Percentiles rank a stretch among this genome's conserved stretches.
phyloP scores from a whole-genome alignment of 1,140 invertebrate genomes.

The Pissodes strobi region DNA sequence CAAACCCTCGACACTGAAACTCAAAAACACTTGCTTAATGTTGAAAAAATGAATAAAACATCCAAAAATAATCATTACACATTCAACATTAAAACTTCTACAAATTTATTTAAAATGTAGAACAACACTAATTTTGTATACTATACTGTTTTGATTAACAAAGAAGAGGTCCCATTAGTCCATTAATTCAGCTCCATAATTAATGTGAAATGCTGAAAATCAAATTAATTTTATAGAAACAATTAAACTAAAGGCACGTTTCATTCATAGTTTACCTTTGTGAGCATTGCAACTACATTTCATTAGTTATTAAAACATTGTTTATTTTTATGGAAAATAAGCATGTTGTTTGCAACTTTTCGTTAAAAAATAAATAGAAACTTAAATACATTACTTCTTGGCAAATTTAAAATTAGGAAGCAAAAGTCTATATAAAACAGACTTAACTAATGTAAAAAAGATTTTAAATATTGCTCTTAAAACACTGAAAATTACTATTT shows the following conservation, averaged over 20 bases:
- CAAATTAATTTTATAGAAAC: conserved; percentile 22
- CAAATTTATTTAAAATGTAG: conserved; percentile 12
- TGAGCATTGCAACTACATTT: too few relatives aligned
- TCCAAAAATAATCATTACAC: conserved; percentile 1
- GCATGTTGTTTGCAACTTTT: too few relatives aligned
- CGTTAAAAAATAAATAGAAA: too few relatives aligned
- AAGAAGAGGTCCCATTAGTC: conserved; percentile 9
- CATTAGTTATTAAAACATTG: too few relatives aligned
- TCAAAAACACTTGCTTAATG: conserved; percentile 31
- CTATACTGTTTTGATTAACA: conserved; percentile 27
- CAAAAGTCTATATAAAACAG: too few relatives aligned
- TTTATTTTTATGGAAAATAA: too few relatives aligned
- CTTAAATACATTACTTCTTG: neutral
- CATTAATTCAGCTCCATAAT: conserved; percentile 11
- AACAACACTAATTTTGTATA: conserved; percentile 38
- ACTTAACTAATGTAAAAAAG: too few relatives aligned
- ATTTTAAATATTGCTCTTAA: too few relatives aligned
- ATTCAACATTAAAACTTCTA: neutral
- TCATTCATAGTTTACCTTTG: too few relatives aligned
- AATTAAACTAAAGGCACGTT: too few relatives aligned
- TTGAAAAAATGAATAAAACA: conserved; percentile 6
- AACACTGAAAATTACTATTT: too few relatives aligned
- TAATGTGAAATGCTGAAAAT: conserved; percentile 34
- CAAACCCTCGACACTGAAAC: conserved; percentile 20
- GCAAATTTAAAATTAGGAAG: too few relatives aligned